Evolutionary conservation across 1,140 invertebrate genomes (phyloP).

Genomic region (Drosophila sulfurigaster): DNA sequence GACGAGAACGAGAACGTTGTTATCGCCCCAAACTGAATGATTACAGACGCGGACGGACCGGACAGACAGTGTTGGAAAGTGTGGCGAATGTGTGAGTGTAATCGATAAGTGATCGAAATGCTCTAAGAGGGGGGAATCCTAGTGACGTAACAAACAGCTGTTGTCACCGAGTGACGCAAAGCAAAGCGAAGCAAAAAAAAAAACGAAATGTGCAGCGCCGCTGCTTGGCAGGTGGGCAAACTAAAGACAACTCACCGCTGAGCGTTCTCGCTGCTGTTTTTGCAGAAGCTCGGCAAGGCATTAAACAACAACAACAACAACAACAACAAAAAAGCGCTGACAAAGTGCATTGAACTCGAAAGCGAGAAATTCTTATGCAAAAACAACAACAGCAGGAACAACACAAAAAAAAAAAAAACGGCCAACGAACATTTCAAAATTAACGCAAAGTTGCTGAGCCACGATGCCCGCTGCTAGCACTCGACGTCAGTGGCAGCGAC

Average conservation of each 20-base stretch:
- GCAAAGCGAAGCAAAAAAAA: too few relatives aligned
- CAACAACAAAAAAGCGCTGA: constrained; percentile 60
- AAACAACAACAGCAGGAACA: constrained; percentile 36
- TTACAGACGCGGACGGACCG: background rate
- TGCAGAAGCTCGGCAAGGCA: constrained; percentile 24
- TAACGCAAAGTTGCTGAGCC: constrained; percentile 78
- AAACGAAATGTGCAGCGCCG: background rate
- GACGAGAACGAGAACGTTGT: background rate
- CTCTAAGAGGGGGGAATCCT: constrained; percentile 11
- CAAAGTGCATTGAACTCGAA: constrained; percentile 78
- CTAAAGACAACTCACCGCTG: background rate
- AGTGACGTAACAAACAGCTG: constrained; percentile 23
- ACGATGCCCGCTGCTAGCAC: constrained; percentile 24
- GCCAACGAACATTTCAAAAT: constrained; percentile 63
- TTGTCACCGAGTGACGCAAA: constrained; percentile 4
- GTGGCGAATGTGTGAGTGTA: background rate
- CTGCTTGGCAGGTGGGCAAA: constrained; percentile 35
- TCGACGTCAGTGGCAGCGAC: background rate
- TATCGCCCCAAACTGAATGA: background rate
- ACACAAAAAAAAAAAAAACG: constrained; percentile 32
- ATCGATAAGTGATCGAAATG: constrained; percentile 30
- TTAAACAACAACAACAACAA: constrained; percentile 41
- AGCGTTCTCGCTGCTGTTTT: background rate
- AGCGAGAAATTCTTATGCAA: constrained; percentile 81
- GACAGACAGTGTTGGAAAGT: constrained; percentile 30